Evolutionary conservation across 2,888 invertebrate species (phyloP), one percentile per base, ranked within the genome.

Genomic region (Spisula solida): DNA sequence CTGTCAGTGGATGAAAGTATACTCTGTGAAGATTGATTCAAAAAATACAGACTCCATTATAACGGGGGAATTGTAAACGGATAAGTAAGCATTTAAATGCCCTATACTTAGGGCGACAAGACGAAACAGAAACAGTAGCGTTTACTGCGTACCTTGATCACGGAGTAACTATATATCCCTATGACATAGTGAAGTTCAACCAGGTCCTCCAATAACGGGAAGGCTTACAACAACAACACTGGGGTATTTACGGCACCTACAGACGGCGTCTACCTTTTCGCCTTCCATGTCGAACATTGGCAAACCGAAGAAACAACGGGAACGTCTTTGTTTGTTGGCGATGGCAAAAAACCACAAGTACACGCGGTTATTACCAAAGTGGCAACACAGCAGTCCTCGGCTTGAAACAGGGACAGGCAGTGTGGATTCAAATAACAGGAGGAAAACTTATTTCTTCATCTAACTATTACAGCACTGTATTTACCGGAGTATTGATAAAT

Each of bases 121-220:
- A n/a, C 2, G 41, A 2, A 41, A 5, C 41, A 2, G 8, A 2
- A 41, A 41, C 41, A 14, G 82, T 78, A 29, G 81, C 75, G 20
- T 86, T 86, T 70, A 75, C 86, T 12, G 82, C 81, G 0, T 81
- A 70, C 34, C 55, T 86, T 10, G 75, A 82, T 34, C 86, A 82
- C 31, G 86, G 81, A 12, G 75, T 82, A 10, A 81, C 56, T 12
- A 41, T 41, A 41, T 41, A 41, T 41, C 75, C 70, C 75, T 34
- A 81, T 31, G 34, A 86, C 10, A 70, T 8, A 29, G 25, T 70
- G 25, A 25, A 6, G 5, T 70, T 70, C 70, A 70, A 70, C 70
- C n/a, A 31, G 25, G 25, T 25, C 8, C 70, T 70, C 4, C 31
- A 70, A 70, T 29, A 70, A 56, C 47, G 82, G 75, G n/a, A 29